Evolutionary conservation across 1,140 invertebrate species (phyloP), one percentile per base, ranked within the genome.

Genomic region (Spodoptera litura): DNA sequence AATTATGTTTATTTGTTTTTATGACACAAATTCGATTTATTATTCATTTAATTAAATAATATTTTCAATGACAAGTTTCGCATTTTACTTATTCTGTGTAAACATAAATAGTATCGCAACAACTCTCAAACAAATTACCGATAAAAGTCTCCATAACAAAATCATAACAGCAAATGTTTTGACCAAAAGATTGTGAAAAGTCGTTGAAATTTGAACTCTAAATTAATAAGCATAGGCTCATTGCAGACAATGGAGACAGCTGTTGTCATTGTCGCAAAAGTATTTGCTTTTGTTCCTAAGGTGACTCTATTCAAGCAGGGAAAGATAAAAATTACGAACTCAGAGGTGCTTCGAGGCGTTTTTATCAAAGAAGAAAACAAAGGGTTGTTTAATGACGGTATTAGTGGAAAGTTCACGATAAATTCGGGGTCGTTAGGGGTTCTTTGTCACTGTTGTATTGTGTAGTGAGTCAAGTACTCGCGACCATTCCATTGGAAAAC

Each of bases 331-430:
- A 93, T 93, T 93, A 93, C 87, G 81, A 88, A 89, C 86, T 88
- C 85, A 58, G 87, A 91, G 91, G 91, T 91, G 88, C 86, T 88
- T 84, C 85, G 83, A 83, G 84, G 83, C 86, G 88, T 91, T 93
- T 93, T 93, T 93, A 92, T 93, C 91, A 93, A 92, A 90, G 91
- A 81, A 84, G 84, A 85, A 92, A 91, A 93, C 91, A 93, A 93
- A 93, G 89, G 91, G 88, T 89, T 93, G 91, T 93, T 91, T 91
- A 93, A 93, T 93, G 91, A 89, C 87, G 88, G 89, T 92, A 93
- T 92, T 92, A 92, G 91, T 90, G 88, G 86, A 92, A 91, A 93
- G 91, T 92, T 91, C 89, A 88, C 90, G 88, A 93, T 93, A 91
- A 93, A 93, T 93, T 92, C 85, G 81, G 82, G 84, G 86, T 92